These are phyloP conservation scores for Prosopocoilus inquinatus DNA, from an alignment of 2,888 invertebrate species.

Conservation along the genomic window DNA sequence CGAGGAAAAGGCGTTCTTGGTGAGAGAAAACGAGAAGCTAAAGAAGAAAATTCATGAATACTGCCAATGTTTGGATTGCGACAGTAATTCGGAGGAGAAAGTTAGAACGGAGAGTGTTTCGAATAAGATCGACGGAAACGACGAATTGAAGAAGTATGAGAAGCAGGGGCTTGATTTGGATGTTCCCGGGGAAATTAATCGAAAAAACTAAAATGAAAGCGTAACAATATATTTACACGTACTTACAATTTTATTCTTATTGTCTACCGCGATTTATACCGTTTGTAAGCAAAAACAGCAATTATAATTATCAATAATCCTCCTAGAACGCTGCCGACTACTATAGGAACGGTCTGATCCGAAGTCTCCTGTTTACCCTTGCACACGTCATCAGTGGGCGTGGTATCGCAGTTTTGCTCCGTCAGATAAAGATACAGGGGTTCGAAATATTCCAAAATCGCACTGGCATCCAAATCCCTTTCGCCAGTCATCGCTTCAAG, in stretches of 20 bases:
- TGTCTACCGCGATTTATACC: neutral
- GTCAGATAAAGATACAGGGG: constrained; percentile 56
- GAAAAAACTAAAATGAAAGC: neutral
- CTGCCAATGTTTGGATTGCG: constrained; percentile 33
- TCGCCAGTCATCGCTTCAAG: constrained; percentile 59
- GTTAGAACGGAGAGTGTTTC: neutral
- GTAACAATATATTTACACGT: neutral
- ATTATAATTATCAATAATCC: constrained; percentile 7
- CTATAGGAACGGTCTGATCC: constrained; percentile 13
- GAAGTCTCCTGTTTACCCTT: neutral
- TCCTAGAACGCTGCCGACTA: constrained; percentile 4
- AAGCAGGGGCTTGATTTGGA: neutral
- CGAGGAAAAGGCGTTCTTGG: constrained; percentile 42
- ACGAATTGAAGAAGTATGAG: constrained; percentile 15
- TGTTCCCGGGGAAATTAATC: neutral
- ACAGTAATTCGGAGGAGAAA: neutral
- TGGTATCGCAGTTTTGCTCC: constrained; percentile 5
- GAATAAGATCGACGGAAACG: constrained; percentile 21
- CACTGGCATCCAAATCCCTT: constrained; percentile 54
- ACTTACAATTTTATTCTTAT: constrained; percentile 3
- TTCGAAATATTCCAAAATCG: constrained; percentile 58
- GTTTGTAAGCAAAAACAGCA: constrained; percentile 9
- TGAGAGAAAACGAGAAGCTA: constrained; percentile 38
- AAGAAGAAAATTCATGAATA: constrained; percentile 35
- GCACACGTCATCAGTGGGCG: neutral